Evolutionary conservation across 2,888 invertebrate genomes (phyloP), one percentile per base, ranked within the genome.

Genomic region (Ochropleura leucogaster): DNA sequence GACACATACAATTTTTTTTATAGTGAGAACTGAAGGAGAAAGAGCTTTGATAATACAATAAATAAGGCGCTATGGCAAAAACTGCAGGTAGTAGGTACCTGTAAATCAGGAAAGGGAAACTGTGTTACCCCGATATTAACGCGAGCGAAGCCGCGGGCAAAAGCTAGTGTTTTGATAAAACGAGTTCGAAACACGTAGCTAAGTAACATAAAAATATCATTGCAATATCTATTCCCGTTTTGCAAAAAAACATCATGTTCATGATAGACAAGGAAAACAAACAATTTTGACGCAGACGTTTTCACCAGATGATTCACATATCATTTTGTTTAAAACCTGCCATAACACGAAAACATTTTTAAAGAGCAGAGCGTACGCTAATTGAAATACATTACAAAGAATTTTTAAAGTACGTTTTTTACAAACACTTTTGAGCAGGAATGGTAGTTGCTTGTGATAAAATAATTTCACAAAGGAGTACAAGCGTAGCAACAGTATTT

Each of bases 341-440:
- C 76, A 84, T 66, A 74, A 81, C 59, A 70, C 47, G 16, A 78
- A 79, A 79, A 76, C 63, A 77, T 59, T 76, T 68, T 67, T 68
- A 83, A 74, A 68, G 66, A 84, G 63, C 53, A 62, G 6, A 30
- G 49, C 59, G 51, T 65, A 60, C 55, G 51, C 74, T 84, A 77
- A 82, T 79, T 81, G 75, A 75, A 75, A 82, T 79, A 65, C 63
- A 79, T 80, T 81, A 67, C 76, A 70, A 77, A 80, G 70, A 80
- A 62, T 70, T 49, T 76, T 71, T 74, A 72, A 85, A 81, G 79
- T 53, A 74, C 71, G 75, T 76, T 77, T 87, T 74, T 74, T 74
- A 80, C 78, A 77, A 84, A 82, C 42, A 66, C 67, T 79, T 74
- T 79, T 73, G 51, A 69, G 69, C 46, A 62, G 42, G 42, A 72